phyloP scores from a whole-genome alignment of 2,113 vertebrate genomes.

The Perca flavescens region DNA sequence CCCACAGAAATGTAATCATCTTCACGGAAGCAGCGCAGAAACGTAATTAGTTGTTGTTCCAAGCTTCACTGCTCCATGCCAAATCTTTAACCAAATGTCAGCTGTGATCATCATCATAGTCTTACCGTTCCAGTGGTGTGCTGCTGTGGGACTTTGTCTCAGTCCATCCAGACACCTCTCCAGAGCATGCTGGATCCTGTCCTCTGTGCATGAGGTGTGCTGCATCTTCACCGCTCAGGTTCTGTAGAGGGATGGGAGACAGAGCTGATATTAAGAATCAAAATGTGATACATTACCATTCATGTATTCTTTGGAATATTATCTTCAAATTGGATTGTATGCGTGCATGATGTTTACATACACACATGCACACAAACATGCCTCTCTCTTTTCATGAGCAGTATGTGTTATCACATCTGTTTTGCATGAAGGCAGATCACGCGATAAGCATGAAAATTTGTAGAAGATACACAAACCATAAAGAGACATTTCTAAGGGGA shows the following conservation, averaged over 20 bases:
- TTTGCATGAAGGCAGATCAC: constrained; percentile 72
- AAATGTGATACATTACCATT: not conserved
- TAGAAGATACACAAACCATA: constrained; percentile 34
- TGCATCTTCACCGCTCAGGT: constrained; percentile 92
- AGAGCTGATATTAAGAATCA: not conserved
- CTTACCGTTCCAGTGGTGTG: constrained; percentile 93
- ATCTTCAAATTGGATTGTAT: constrained; percentile 1
- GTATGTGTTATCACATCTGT: constrained; percentile 30
- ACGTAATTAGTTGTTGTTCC: not conserved
- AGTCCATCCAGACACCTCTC: constrained; percentile 94
- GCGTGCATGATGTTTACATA: not conserved
- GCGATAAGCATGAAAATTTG: constrained; percentile 70
- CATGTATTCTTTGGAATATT: constrained; percentile 41
- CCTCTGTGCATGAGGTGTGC: constrained; percentile 97
- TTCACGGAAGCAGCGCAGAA: not conserved
- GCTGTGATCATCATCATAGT: not conserved
- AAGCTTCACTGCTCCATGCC: not conserved
- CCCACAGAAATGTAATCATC: not conserved
- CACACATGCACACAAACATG: constrained; percentile 7
- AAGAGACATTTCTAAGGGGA: constrained; percentile 1
- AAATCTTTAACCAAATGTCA: not conserved
- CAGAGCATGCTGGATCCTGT: constrained; percentile 96
- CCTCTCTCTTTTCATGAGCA: constrained; percentile 36
- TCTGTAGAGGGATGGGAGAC: constrained; percentile 72
- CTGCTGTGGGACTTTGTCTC: constrained; percentile 80